Base-by-base conservation (phyloP, 2,888 invertebrate genomes). In the Deroplatys truncata region DNA sequence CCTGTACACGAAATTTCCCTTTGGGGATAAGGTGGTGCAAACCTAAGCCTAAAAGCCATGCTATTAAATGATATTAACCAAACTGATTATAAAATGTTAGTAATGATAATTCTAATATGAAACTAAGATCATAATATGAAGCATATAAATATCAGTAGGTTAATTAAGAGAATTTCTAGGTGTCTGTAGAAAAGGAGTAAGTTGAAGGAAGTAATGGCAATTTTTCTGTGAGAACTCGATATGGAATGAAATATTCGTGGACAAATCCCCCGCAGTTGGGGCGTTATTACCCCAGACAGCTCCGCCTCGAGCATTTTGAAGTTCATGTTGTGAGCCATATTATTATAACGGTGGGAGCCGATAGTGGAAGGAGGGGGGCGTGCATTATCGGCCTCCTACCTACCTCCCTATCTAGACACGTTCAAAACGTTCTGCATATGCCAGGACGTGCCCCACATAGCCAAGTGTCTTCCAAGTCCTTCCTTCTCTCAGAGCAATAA, bases 371-470 rank as follows among this genome's bases (percentile, higher is more conserved):
- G 43, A 43, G 43, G 43, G 43, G 56, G 56, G 56, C 56, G 20
- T 72, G 56, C 56, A 72, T 72, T 72, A 72, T 72, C 56, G 56
- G 56, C 56, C 56, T 72, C 56, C 56, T 72, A 72, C 56, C 56
- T 72, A 72, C 56, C 56, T 72, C 56, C 82, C 87, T 87, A 87
- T 87, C 82, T 87, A 28, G 82, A 87, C 87, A 87, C 87, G 87
- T 87, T 82, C 87, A 82, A 87, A 82, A 82, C 87, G 87, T 82
- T 82, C 87, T 82, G 87, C 87, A 87, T 82, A 87, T 87, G 87
- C 87, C n/a, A 82, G 31, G 87, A 87, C 87, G 87, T 87, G 87
- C 31, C 82, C 31, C 82, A 29, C 84, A 84, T 84, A 84, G 35
- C 29, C 16, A 72, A 72, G 56, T 72, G 56, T 72, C 56, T 72